A percentile compares a stretch with the other conserved stretches of the same genome.
These are phyloP conservation scores for Drosophila orosa DNA, from an alignment of 1,140 invertebrate species.

Conservation along the genomic window DNA sequence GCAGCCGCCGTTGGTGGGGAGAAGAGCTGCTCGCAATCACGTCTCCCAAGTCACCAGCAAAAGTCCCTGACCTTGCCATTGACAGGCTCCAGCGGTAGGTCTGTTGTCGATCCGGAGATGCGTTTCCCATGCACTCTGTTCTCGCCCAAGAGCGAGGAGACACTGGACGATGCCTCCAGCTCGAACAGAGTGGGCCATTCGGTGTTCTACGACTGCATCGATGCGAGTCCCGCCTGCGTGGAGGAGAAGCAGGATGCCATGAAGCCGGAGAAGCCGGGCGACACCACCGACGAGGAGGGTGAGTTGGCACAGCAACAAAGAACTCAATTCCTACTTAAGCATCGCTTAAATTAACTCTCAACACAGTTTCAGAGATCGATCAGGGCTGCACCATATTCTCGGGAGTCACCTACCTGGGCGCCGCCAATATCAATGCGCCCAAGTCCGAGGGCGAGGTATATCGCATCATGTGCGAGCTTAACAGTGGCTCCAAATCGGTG, in stretches of 20 bases:
- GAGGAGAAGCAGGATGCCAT: constrained; percentile 91
- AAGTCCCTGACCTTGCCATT: constrained; percentile 80
- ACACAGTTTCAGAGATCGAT: constrained; percentile 89
- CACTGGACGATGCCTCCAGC: constrained; percentile 73
- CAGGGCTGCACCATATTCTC: constrained; percentile 96
- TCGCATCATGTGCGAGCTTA: constrained; percentile 95
- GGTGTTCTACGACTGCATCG: constrained; percentile 85
- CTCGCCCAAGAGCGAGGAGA: constrained; percentile 72
- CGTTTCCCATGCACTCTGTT: constrained; percentile 66
- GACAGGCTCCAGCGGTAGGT: constrained; percentile 43
- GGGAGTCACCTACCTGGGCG: constrained; percentile 97
- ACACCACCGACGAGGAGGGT: constrained; percentile 89
- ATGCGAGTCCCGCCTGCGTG: constrained; percentile 85
- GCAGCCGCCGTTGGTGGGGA: constrained; percentile 19
- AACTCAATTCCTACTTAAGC: background rate
- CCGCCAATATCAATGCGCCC: constrained; percentile 95
- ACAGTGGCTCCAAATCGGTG: constrained; percentile 87
- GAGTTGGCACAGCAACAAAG: constrained; percentile 33
- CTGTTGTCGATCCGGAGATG: constrained; percentile 56
- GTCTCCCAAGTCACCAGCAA: constrained; percentile 49
- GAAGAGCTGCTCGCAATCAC: constrained; percentile 28
- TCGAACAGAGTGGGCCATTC: constrained; percentile 84
- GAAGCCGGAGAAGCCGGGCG: constrained; percentile 88
- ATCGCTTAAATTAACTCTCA: background rate
- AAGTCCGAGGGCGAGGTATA: constrained; percentile 98